Percentiles rank a stretch among this genome's conserved stretches.
Evolutionary conservation across 2,888 invertebrate genomes (phyloP).

Genomic region (Scaptomyza cyrtandrae): DNA sequence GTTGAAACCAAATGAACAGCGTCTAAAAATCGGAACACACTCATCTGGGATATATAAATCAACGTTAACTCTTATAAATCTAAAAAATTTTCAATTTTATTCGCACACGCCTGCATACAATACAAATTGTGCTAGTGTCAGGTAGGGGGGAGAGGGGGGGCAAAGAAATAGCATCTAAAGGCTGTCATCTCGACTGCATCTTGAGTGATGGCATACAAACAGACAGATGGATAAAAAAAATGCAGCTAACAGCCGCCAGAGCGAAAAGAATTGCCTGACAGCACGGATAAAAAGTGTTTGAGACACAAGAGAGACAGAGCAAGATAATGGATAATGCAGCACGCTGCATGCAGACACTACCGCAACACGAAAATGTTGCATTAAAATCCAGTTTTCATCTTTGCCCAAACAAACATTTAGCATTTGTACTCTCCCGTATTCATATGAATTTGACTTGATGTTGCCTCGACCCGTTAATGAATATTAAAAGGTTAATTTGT

Average conservation of each 20-base stretch:
- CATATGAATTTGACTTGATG: conserved; percentile 29
- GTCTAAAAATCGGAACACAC: conserved; percentile 57
- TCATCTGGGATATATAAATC: conserved; percentile 61
- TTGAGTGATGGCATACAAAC: too few species aligned
- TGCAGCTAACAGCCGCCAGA: conserved; percentile 62
- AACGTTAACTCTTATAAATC: conserved; percentile 36
- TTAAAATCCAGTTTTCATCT: conserved; percentile 20
- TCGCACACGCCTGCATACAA: conserved; percentile 16
- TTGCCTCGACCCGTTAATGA: conserved; percentile 42
- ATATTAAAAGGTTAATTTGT: conserved; percentile 46
- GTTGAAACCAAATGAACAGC: conserved; percentile 58
- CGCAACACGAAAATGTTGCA: conserved; percentile 43
- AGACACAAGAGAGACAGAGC: not conserved
- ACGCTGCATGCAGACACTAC: conserved; percentile 4
- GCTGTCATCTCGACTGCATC: conserved; percentile 70
- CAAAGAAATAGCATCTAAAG: conserved; percentile 58
- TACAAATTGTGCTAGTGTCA: conserved; percentile 44
- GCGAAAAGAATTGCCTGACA: conserved; percentile 66
- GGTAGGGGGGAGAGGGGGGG: not conserved
- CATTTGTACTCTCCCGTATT: not conserved
- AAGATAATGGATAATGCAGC: conserved; percentile 40
- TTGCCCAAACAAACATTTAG: conserved; percentile 13
- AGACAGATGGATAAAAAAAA: conserved; percentile 19
- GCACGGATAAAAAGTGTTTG: not conserved
- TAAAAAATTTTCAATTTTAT: conserved; percentile 48